A percentile compares a stretch with the other conserved stretches of the same genome.
phyloP scores from a whole-genome alignment of 2,888 invertebrate genomes.

The Tyria jacobaeae region DNA sequence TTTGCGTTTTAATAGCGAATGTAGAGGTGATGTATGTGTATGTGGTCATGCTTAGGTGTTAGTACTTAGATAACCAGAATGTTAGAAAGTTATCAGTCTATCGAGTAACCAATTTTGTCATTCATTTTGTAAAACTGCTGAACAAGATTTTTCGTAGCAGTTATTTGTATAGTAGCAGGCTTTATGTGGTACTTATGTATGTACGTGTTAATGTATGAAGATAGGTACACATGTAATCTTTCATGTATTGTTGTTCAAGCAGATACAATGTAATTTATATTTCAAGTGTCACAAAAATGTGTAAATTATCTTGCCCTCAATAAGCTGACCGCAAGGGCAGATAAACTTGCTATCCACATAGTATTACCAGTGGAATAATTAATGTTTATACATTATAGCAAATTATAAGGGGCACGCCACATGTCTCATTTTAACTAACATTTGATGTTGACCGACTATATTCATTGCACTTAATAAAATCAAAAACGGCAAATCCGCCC shows the following conservation, averaged over 20 bases:
- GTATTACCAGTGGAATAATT: slow-evolving; percentile 17
- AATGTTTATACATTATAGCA: background rate
- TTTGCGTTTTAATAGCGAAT: background rate
- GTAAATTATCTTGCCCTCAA: slow-evolving; percentile 9
- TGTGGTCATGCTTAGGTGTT: too few species aligned
- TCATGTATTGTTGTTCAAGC: background rate
- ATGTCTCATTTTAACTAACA: too few species aligned
- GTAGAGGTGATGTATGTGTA: too few species aligned
- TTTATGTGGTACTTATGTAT: background rate
- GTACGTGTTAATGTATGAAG: background rate
- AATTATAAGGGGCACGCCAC: too few species aligned
- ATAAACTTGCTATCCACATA: slow-evolving; percentile 33
- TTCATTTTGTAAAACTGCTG: background rate
- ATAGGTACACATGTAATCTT: background rate
- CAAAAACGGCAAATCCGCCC: too few species aligned
- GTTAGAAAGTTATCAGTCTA: too few species aligned
- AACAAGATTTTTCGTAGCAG: too few species aligned
- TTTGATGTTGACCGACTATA: too few species aligned
- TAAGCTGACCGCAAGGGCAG: slow-evolving; percentile 12
- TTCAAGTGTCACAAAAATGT: slow-evolving; percentile 10
- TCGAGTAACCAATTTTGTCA: background rate
- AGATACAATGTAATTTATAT: slow-evolving; percentile 4
- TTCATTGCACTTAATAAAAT: too few species aligned
- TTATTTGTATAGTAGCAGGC: too few species aligned
- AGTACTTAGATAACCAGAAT: too few species aligned